These are phyloP conservation scores for Zaprionus capensis DNA, from an alignment of 1,140 invertebrate species.

Conservation along the genomic window DNA sequence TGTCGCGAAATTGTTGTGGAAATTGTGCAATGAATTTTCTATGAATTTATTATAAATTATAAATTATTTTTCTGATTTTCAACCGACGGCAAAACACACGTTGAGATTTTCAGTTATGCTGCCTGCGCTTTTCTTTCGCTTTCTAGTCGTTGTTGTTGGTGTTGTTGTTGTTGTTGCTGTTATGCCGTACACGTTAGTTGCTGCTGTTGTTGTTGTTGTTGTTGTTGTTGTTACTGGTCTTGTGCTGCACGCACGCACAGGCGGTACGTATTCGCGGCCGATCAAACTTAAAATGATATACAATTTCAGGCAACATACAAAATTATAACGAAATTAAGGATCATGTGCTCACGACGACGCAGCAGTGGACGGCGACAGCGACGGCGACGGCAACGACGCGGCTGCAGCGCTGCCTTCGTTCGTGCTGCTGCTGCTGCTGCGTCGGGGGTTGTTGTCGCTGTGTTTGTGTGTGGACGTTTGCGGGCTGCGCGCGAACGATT, in stretches of 20 bases:
- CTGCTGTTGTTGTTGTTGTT: conserved; percentile 5
- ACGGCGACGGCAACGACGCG: conserved; percentile 33
- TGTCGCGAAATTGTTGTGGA: background rate
- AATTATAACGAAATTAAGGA: conserved; percentile 85
- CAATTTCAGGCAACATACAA: conserved; percentile 83
- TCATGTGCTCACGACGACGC: conserved; percentile 75
- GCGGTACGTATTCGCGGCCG: conserved; percentile 84
- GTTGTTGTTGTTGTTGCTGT: conserved; percentile 29
- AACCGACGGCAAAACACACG: conserved; percentile 1
- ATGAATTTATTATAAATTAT: background rate
- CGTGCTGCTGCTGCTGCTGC: conserved; percentile 22
- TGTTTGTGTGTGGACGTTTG: conserved; percentile 64
- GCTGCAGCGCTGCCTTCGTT: conserved; percentile 15
- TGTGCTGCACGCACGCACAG: conserved; percentile 68
- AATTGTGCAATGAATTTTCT: background rate
- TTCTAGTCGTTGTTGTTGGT: conserved; percentile 12
- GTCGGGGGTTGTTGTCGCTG: conserved; percentile 40
- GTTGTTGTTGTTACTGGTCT: conserved; percentile 17
- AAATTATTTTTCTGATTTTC: background rate
- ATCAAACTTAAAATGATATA: conserved; percentile 85
- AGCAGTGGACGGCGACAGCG: conserved; percentile 24
- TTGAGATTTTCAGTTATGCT: conserved; percentile 1
- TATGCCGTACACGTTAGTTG: conserved; percentile 10
- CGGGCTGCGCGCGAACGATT: conserved; percentile 79
- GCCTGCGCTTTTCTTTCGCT: conserved; percentile 32